Evolutionary conservation across 2,113 vertebrate genomes (phyloP).

Genomic region (Hydrochoerus hydrochaeris): DNA sequence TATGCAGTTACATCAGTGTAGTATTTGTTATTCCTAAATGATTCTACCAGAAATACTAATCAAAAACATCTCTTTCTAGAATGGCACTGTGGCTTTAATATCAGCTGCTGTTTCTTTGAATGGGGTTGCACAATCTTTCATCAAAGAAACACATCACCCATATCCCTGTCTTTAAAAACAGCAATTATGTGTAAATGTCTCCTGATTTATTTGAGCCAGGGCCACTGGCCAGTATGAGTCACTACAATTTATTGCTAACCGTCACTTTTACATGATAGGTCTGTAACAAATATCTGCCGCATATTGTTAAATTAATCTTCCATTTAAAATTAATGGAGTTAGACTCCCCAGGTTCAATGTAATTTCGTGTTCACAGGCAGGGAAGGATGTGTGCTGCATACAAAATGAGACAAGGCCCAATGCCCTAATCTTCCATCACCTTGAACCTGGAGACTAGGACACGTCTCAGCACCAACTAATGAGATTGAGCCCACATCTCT

Average conservation of each 20-base stretch:
- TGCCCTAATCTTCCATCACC: constrained; percentile 99
- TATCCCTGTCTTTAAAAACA: constrained; percentile 93
- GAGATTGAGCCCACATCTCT: constrained; percentile 95
- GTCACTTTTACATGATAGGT: constrained; percentile 99
- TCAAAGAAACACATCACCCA: constrained; percentile 90
- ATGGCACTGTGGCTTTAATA: constrained; percentile 73
- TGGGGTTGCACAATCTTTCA: constrained; percentile 88
- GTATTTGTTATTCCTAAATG: constrained; percentile 43
- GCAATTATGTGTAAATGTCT: constrained; percentile 94
- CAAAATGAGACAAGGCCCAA: constrained; percentile 95
- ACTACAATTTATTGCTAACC: constrained; percentile 96
- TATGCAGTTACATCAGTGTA: neutral
- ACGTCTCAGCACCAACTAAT: constrained; percentile 96
- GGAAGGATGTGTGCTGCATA: constrained; percentile 93
- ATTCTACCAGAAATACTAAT: constrained; percentile 59
- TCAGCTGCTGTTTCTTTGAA: constrained; percentile 85
- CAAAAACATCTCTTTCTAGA: constrained; percentile 75
- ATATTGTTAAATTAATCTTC: constrained; percentile 99
- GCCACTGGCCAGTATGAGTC: constrained; percentile 92
- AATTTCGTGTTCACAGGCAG: constrained; percentile 98
- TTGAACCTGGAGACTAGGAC: constrained; percentile 99
- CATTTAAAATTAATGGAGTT: constrained; percentile 99
- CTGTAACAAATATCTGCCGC: constrained; percentile 99
- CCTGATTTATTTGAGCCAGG: constrained; percentile 95
- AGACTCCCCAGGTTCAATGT: constrained; percentile 99